These are phyloP conservation scores for Trididemnum nubilum DNA, from an alignment of 23 tunicate genomes.

Conservation along the genomic window DNA sequence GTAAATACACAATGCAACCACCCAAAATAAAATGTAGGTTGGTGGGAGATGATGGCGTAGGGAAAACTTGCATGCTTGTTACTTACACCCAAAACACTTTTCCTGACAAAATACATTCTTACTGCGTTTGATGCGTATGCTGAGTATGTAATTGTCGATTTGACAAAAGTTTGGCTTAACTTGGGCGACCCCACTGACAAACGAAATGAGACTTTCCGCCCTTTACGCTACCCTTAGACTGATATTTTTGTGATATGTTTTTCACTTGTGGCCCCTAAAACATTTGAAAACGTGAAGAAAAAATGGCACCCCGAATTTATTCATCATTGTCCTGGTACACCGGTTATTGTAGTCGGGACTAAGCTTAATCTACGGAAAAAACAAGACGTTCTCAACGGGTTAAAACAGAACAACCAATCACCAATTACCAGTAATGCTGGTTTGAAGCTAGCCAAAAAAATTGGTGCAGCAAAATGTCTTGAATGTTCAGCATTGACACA, in stretches of 20 bases:
- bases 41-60: background rate
- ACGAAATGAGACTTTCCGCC: background rate
- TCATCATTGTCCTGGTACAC: background rate
- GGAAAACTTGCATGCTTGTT: background rate
- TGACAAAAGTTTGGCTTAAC: background rate
- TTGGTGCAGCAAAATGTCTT: background rate
- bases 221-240: background rate
- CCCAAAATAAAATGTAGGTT: background rate
- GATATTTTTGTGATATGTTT: background rate
- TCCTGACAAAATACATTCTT: background rate
- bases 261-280: background rate
- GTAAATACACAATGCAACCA: no score
- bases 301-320: background rate
- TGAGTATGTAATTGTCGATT: background rate
- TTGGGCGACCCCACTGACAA: background rate
- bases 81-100: background rate
- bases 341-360: background rate
- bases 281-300: background rate
- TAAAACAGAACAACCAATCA: background rate
- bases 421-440: background rate
- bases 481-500: background rate
- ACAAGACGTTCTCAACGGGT: background rate
- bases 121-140: background rate
- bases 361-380: background rate
- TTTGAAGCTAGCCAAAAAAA: background rate